Conservation (phyloP, 2,113 vertebrate genomes). For the Tragelaphus buxtoni region DNA sequence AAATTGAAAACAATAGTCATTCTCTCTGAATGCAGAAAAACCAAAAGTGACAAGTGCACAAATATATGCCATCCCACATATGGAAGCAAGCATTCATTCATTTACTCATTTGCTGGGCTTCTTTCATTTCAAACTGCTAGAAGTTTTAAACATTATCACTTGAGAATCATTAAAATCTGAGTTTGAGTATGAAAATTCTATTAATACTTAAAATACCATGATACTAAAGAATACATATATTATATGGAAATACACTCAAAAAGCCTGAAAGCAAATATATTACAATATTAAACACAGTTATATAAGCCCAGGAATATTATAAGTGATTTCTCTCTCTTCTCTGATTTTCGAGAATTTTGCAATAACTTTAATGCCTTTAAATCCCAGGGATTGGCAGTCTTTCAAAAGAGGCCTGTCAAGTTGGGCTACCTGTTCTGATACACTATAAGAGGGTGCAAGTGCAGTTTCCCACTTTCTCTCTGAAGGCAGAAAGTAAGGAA, state of each 20-base stretch:
- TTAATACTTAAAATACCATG: constrained; percentile 4
- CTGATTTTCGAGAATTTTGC: background rate
- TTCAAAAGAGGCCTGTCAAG: background rate
- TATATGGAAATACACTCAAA: background rate
- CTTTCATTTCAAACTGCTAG: background rate
- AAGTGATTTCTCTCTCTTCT: background rate
- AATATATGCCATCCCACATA: background rate
- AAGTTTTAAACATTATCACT: background rate
- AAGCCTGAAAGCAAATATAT: background rate
- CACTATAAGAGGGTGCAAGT: background rate
- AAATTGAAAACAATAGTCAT: background rate
- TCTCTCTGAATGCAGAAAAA: constrained; percentile 3
- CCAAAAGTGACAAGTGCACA: background rate
- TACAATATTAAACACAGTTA: background rate
- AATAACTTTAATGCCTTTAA: constrained; percentile 8
- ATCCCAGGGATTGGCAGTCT: background rate
- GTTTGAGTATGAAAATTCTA: background rate
- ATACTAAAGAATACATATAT: background rate
- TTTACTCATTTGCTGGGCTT: background rate
- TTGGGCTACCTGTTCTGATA: background rate
- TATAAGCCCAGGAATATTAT: background rate
- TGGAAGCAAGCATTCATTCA: background rate
- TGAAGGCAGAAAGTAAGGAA: background rate
- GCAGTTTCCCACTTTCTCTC: background rate
- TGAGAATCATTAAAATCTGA: background rate